These are phyloP conservation scores for Urocyon cinereoargenteus DNA, from an alignment of 2,797 vertebrate species.

Conservation along the genomic window DNA sequence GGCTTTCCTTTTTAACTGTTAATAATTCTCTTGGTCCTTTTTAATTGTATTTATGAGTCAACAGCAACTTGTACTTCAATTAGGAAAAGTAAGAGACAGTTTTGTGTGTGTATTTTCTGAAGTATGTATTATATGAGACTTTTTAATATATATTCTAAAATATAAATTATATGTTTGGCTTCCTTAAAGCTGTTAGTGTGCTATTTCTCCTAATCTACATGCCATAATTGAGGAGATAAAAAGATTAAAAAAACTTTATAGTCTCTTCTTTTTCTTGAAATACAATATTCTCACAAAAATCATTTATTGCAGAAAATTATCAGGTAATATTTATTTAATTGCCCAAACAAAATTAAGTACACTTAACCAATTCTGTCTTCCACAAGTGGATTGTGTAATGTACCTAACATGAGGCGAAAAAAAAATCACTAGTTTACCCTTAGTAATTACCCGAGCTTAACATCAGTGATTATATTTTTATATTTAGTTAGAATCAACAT, in stretches of 20 bases:
- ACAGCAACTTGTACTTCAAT: background rate
- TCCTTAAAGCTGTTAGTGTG: constrained; percentile 13
- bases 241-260: background rate
- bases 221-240: background rate
- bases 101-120: background rate
- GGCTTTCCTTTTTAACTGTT: background rate
- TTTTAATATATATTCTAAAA: constrained; percentile 41
- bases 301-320: constrained; percentile 26
- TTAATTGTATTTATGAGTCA: constrained; percentile 5
- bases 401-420: background rate
- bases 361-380: background rate
- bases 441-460: constrained; percentile 29
- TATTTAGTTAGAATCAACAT: constrained; percentile 3
- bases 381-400: constrained; percentile 11
- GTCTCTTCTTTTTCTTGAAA: constrained; percentile 2
- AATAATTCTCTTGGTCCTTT: background rate
- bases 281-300: constrained; percentile 5
- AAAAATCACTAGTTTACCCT: background rate
- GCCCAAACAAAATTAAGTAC: background rate
- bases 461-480: background rate
- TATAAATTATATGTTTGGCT: constrained; percentile 12
- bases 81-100: background rate
- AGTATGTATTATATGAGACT: background rate
- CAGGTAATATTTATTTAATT: constrained; percentile 19
- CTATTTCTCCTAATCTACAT: constrained; percentile 24